Evolutionary conservation across 1,140 invertebrate genomes (phyloP).

Genomic region (Drosophila sproati): DNA sequence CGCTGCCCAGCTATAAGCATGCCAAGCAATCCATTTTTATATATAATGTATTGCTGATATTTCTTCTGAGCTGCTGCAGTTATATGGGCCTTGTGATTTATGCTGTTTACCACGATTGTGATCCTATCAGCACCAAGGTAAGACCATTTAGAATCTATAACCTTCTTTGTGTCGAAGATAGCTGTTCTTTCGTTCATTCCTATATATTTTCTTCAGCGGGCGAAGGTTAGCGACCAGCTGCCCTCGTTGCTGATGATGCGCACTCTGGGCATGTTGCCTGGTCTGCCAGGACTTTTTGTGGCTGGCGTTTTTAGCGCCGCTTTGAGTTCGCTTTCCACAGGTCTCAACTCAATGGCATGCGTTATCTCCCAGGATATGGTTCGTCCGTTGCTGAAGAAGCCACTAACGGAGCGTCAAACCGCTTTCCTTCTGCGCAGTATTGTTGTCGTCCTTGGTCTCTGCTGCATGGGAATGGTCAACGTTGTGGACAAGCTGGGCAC

Average conservation of each 20-base stretch:
- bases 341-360: constrained; percentile 95
- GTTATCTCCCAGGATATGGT: constrained; percentile 94
- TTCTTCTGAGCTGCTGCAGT: constrained; percentile 88
- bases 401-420: constrained; percentile 88
- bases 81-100: constrained; percentile 92
- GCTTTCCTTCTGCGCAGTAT: constrained; percentile 89
- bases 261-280: constrained; percentile 89
- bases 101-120: constrained; percentile 91
- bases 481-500: constrained; percentile 90
- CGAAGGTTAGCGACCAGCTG: constrained; percentile 90
- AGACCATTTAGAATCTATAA: constrained; percentile 11
- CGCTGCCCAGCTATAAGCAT: constrained; percentile 67
- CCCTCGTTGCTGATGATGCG: constrained; percentile 92
- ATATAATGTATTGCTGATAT: constrained; percentile 88
- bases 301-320: constrained; percentile 94
- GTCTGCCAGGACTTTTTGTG: constrained; percentile 92
- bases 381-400: constrained; percentile 87
- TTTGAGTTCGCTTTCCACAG: constrained; percentile 95
- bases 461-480: constrained; percentile 89
- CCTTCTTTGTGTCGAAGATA: neutral
- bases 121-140: constrained; percentile 88
- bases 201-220: constrained; percentile 80
- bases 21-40: constrained; percentile 85
- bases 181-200: neutral
- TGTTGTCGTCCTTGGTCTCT: constrained; percentile 88